Evolutionary conservation across 2,888 invertebrate genomes (phyloP).

Genomic region (Rhagonycha fulva): DNA sequence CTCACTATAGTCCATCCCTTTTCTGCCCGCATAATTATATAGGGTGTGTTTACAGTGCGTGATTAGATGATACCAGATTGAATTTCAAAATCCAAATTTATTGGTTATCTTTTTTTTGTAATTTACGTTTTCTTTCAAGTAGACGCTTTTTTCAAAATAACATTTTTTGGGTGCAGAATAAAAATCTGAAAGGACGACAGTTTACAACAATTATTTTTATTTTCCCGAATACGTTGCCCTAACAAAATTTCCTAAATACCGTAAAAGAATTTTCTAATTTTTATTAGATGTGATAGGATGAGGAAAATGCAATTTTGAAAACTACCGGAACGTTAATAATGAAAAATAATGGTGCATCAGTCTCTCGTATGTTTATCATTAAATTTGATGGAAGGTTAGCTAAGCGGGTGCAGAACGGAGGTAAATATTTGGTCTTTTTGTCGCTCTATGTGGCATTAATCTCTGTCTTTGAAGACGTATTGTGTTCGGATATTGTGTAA

Average conservation of each 20-base stretch:
- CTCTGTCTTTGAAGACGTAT: constrained; percentile 45
- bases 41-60: constrained; percentile 49
- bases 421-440: constrained; percentile 46
- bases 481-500: constrained; percentile 36
- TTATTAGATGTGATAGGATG: constrained; percentile 35
- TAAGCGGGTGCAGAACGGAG: constrained; percentile 35
- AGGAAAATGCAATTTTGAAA: constrained; percentile 53
- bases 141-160: background rate
- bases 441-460: constrained; percentile 42
- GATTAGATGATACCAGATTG: constrained; percentile 49
- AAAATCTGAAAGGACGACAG: background rate
- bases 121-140: background rate
- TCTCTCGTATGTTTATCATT: constrained; percentile 52
- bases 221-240: background rate
- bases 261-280: constrained; percentile 35
- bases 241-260: background rate
- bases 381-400: constrained; percentile 52
- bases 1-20: constrained; percentile 37
- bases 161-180: background rate
- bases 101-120: constrained; percentile 34
- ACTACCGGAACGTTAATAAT: constrained; percentile 53
- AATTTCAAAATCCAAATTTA: constrained; percentile 41
- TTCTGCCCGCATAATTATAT: constrained; percentile 49
- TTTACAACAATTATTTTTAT: background rate
- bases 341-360: constrained; percentile 56